A percentile compares a stretch with the other conserved stretches of the same genome.
phyloP scores from a whole-genome alignment of 1,140 invertebrate genomes.

The Spodoptera frugiperda region DNA sequence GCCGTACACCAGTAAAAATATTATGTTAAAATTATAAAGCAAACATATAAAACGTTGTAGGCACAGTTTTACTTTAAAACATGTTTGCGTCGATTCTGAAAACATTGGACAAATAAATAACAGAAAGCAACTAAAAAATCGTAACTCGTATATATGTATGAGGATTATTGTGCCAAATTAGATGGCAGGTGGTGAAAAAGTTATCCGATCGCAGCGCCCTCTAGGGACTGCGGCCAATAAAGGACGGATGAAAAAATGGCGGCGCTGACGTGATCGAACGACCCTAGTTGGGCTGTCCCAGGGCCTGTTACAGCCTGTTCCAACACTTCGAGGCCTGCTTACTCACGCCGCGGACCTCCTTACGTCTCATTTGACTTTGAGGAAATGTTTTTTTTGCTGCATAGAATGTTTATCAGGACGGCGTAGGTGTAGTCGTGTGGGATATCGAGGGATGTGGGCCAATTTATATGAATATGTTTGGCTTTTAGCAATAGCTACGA shows the following conservation, averaged over 20 bases:
- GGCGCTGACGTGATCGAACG: slow-evolving; percentile 29
- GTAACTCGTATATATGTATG: slow-evolving; percentile 60
- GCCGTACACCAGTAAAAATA: too few species aligned
- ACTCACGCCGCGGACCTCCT: neutral
- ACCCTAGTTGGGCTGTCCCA: neutral
- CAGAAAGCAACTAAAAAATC: slow-evolving; percentile 27
- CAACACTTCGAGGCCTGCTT: slow-evolving; percentile 8
- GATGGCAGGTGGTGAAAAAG: slow-evolving; percentile 59
- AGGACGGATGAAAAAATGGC: slow-evolving; percentile 41
- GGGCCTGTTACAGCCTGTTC: slow-evolving; percentile 11
- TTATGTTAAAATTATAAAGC: too few species aligned
- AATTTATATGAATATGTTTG: too few species aligned
- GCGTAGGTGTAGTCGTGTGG: too few species aligned
- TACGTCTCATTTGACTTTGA: slow-evolving; percentile 7
- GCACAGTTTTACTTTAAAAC: too few species aligned
- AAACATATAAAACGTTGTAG: too few species aligned
- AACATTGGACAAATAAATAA: slow-evolving; percentile 15
- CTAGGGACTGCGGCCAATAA: slow-evolving; percentile 42
- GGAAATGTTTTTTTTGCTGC: slow-evolving; percentile 10
- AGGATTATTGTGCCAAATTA: slow-evolving; percentile 59
- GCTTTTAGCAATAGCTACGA: too few species aligned
- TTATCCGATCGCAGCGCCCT: slow-evolving; percentile 53
- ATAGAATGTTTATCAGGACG: neutral
- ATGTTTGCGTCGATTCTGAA: neutral
- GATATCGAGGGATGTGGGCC: too few species aligned